Evolutionary conservation across 2,888 invertebrate genomes (phyloP), one percentile per base, ranked within the genome.

Genomic region (Mimas tiliae): DNA sequence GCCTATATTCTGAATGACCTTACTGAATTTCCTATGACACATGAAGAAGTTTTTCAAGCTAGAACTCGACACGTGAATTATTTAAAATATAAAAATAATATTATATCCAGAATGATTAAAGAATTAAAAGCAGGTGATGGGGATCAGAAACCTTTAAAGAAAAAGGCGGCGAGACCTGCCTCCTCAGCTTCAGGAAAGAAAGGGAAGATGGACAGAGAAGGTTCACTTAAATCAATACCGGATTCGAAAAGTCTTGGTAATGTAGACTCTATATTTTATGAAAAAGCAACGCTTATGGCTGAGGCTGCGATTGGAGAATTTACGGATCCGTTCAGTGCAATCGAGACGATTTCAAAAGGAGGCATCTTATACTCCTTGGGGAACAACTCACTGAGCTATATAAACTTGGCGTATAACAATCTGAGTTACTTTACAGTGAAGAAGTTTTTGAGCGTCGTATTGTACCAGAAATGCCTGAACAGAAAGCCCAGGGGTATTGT

Each of bases 321-420:
- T 45, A 65, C 53, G 0, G 85, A 89, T 67, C 85, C 88, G 0
- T 89, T 79, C 48, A 70, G 66, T 27, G 52, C 66, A n/a, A 42
- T 48, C 0, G 78, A 87, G 33, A 81, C 75, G 0, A 62, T 68
- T 6, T 16, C 66, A 1, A 78, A 68, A 66, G 72, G 83, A n/a
- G 79, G 71, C 0, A 50, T 68, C 0, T 48, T 74, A 0, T 80
- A 79, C 64, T 86, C 86, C 50, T 65, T 69, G 0, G 90, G 90
- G 0, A 90, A 91, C 65, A 86, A 87, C 63, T n/a, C 65, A 0
- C 66, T 91, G 11, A 72, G 75, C 12, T 86, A 80, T 65, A 74
- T 91, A 16, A 91, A 87, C 69, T 9, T 90, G 0, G 80, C 88
- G 0, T 91, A 85, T 65, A 91, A 90, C 50, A 76, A 82, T 64